phyloP scores from a whole-genome alignment of 1,140 invertebrate species.

The Apolygus lucorum region DNA sequence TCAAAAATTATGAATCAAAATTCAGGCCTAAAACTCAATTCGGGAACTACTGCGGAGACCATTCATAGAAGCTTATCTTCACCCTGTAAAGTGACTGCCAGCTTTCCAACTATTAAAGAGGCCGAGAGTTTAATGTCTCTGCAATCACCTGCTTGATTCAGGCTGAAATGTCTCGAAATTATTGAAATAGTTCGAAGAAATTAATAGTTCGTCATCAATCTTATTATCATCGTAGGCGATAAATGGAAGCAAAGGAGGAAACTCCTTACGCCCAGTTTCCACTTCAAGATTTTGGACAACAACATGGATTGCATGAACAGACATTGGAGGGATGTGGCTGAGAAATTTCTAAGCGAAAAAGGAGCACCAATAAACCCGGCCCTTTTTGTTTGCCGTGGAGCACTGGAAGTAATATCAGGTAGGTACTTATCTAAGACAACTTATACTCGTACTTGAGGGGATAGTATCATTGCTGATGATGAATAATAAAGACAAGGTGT shows the following conservation, averaged over 20 bases:
- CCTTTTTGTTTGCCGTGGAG: background rate
- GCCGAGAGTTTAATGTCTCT: too few relatives aligned
- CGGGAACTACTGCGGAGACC: too few relatives aligned
- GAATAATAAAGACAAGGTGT: too few relatives aligned
- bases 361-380: background rate
- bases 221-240: background rate
- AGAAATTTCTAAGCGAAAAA: background rate
- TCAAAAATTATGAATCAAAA: too few relatives aligned
- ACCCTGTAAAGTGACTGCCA: background rate
- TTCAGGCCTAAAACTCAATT: too few relatives aligned
- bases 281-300: conserved; percentile 13
- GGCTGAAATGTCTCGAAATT: background rate
- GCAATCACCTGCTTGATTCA: background rate
- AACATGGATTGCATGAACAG: background rate
- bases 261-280: background rate
- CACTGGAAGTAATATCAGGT: background rate
- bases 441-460: too few relatives aligned
- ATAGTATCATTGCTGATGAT: too few relatives aligned
- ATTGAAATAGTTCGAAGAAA: too few relatives aligned
- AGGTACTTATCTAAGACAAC: too few relatives aligned
- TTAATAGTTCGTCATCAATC: too few relatives aligned
- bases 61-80: background rate
- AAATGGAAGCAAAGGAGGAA: conserved; percentile 1
- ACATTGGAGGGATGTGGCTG: background rate
- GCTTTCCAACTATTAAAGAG: too few relatives aligned